Evolutionary conservation across 2,113 vertebrate genomes (phyloP), one percentile per base, ranked within the genome.

Genomic region (Haliaeetus leucogaster): DNA sequence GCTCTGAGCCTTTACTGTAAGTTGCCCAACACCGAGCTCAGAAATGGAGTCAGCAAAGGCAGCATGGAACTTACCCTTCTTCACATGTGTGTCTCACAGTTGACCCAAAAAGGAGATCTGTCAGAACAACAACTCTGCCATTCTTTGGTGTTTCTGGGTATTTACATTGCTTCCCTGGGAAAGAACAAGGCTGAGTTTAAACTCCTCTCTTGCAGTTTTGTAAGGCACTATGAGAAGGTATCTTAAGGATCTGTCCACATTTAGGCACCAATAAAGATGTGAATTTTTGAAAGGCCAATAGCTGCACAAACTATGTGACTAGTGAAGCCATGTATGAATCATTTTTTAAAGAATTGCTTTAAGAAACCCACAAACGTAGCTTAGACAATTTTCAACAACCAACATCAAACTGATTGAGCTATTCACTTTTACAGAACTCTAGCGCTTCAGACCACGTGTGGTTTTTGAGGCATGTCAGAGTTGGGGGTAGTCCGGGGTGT

Each of bases 361-460:
- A 36, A 50, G 84, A 90, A 95, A 93, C 93, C 95, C 93, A 36
- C 62, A 29, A 52, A 82, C 13, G 4, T 34, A 71, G 9, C 47
- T 65, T 0, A 82, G 45, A 90, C 62, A 40, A 16, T 30, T 92
- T 82, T 53, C 79, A 50, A 62, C 34, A 58, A 95, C 36, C 74
- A 85, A 94, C 53, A 94, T 70, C 88, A 88, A 96, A 95, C 0
- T 5, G 89, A 97, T 81, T 36, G 92, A 96, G 96, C 88, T 97
- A 97, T 97, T 96, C 97, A 97, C 97, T 97, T 97, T 96, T 82
- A 23, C 96, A 96, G 72, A 96, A 96, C 67, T 30, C 90, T 93
- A 56, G 79, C 8, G 72, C 96, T 95, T 93, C 95, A 90, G 97
- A 96, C 97, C 97, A 97, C 95, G 82, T 86, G 67, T 55, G 68